phyloP scores from a whole-genome alignment of 2,888 invertebrate genomes.

The Ennomos erosarius region DNA sequence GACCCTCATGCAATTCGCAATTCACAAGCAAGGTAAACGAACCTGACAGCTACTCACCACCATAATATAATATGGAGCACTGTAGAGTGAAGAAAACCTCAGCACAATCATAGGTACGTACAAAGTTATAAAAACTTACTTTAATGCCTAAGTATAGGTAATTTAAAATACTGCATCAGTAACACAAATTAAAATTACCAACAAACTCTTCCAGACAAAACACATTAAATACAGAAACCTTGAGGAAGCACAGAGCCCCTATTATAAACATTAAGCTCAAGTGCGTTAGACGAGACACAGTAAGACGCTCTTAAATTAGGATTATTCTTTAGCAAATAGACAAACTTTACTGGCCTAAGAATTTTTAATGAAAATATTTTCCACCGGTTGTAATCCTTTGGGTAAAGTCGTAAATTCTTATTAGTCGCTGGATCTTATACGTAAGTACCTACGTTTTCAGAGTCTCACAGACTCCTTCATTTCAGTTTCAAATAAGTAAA shows the following conservation, averaged over 20 bases:
- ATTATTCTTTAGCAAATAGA: slow-evolving; percentile 34
- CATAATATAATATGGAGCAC: too few species aligned
- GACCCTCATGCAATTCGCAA: too few species aligned
- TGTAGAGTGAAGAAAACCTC: too few species aligned
- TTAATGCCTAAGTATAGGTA: slow-evolving; percentile 6
- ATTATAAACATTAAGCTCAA: slow-evolving; percentile 33
- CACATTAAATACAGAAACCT: slow-evolving; percentile 24
- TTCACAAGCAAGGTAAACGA: too few species aligned
- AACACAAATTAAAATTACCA: slow-evolving; percentile 10
- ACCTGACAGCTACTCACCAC: too few species aligned
- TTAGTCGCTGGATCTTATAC: background rate
- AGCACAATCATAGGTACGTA: too few species aligned
- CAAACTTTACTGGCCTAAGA: slow-evolving; percentile 24
- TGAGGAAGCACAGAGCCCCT: slow-evolving; percentile 7
- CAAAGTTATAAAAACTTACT: background rate
- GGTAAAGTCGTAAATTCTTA: slow-evolving; percentile 6
- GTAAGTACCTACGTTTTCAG: too few species aligned
- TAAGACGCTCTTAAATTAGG: slow-evolving; percentile 37
- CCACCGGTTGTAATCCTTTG: slow-evolving; percentile 18
- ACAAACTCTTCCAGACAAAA: slow-evolving; percentile 21
- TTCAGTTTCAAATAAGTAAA: background rate
- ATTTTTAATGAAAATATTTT: slow-evolving; percentile 37
- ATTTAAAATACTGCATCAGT: background rate
- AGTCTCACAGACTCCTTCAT: too few species aligned
- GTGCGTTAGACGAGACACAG: slow-evolving; percentile 26